phyloP scores from a whole-genome alignment of 35 echinoderm and acorn worm genomes.

The Lytechinus variegatus region DNA sequence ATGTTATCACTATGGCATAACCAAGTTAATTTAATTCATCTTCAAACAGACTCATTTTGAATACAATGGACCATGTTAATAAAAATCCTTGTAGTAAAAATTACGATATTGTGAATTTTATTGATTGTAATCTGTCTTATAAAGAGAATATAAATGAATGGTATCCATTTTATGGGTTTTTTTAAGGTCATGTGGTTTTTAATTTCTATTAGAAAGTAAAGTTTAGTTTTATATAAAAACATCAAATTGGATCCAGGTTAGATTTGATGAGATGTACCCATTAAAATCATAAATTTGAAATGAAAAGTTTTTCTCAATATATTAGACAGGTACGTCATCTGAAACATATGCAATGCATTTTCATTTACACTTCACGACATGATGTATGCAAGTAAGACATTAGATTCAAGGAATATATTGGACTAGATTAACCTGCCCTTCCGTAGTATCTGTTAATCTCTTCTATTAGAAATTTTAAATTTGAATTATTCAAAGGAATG shows the following conservation, averaged over 20 bases:
- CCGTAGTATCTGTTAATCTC: too few species aligned
- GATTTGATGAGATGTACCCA: too few species aligned
- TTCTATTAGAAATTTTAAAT: too few species aligned
- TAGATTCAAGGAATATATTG: background rate
- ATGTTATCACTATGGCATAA: background rate
- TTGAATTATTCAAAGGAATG: too few species aligned
- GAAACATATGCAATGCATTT: background rate
- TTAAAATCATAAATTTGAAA: too few species aligned
- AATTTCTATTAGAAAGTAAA: background rate
- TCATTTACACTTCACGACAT: background rate
- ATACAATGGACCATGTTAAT: background rate
- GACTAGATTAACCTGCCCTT: too few species aligned
- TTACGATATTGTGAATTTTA: too few species aligned
- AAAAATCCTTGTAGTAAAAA: too few species aligned
- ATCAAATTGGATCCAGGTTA: background rate
- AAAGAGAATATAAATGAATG: background rate
- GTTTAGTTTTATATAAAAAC: background rate
- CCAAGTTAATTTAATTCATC: background rate
- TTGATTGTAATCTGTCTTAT: background rate
- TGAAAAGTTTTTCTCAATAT: too few species aligned
- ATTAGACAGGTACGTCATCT: background rate
- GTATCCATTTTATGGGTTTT: background rate
- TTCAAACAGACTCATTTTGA: background rate
- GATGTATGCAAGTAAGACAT: background rate
- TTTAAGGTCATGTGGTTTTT: background rate